These are phyloP conservation scores for Gallinago nigripennis DNA, from an alignment of 2,797 vertebrate species.

Conservation along the genomic window DNA sequence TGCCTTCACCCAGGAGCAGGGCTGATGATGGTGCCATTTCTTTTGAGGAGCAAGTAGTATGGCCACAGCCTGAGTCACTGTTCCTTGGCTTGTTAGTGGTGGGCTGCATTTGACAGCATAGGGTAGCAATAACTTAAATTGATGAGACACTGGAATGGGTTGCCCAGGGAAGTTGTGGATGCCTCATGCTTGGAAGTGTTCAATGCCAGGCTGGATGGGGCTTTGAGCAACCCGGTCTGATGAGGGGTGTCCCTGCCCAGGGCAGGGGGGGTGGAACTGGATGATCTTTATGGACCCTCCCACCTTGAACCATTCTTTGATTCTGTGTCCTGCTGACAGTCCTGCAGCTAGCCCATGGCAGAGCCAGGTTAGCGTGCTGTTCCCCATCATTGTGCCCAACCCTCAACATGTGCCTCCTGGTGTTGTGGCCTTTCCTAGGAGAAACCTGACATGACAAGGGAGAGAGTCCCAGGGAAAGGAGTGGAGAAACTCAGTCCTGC, in stretches of 20 bases:
- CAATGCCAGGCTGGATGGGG: neutral
- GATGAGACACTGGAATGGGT: neutral
- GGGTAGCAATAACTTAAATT: neutral
- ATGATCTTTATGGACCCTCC: neutral
- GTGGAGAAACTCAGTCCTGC: neutral
- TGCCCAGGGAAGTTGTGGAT: neutral
- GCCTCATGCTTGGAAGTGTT: neutral
- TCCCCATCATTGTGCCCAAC: neutral
- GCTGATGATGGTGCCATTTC: neutral
- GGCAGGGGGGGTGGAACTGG: neutral
- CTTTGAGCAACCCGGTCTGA: neutral
- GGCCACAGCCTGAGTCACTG: rapidly evolving
- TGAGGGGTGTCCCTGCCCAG: neutral
- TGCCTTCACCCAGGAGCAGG: neutral
- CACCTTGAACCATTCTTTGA: neutral
- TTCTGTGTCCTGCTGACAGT: neutral
- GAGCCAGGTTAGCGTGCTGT: rapidly evolving
- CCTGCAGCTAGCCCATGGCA: neutral
- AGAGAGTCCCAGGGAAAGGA: neutral
- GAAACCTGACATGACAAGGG: rapidly evolving
- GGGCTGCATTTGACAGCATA: neutral
- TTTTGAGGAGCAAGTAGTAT: neutral
- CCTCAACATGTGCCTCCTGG: neutral
- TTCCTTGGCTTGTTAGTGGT: neutral
- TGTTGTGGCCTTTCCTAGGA: neutral